Conservation (phyloP, 2,113 vertebrate genomes). For the Leucopsar rothschildi region DNA sequence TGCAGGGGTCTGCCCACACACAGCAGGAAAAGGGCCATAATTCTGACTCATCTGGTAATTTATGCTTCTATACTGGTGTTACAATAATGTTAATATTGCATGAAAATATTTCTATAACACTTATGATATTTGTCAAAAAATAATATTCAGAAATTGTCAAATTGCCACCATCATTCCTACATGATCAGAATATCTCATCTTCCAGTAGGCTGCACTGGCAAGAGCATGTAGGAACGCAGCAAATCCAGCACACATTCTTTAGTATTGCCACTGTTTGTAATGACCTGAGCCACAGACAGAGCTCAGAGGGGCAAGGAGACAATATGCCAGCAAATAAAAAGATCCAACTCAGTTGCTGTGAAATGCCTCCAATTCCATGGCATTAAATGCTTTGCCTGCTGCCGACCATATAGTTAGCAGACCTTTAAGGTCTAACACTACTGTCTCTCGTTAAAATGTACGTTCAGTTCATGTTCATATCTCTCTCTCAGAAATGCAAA, state of each 20-base stretch:
- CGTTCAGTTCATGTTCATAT: neutral
- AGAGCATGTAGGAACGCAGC: neutral
- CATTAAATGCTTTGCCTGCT: neutral
- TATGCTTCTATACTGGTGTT: constrained; percentile 63
- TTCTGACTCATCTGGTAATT: constrained; percentile 68
- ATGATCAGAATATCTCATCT: neutral
- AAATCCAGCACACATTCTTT: neutral
- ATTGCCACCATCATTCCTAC: constrained; percentile 41
- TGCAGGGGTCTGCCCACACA: constrained; percentile 62
- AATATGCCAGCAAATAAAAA: neutral
- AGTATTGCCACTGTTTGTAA: neutral
- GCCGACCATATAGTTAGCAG: neutral
- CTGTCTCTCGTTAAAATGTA: fast-evolving
- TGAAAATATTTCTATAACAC: constrained; percentile 68
- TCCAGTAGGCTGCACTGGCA: neutral
- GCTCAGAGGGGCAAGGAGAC: neutral
- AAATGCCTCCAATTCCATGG: neutral
- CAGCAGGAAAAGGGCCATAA: constrained; percentile 63
- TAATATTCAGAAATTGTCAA: constrained; percentile 41
- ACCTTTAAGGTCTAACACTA: neutral
- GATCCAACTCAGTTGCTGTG: neutral
- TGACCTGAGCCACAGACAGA: neutral
- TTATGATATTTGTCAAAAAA: constrained; percentile 56
- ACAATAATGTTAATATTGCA: constrained; percentile 64
- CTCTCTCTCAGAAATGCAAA: neutral